A percentile compares a stretch with the other conserved stretches of the same genome.
Evolutionary conservation across 2,888 invertebrate genomes (phyloP).

Genomic region (Drosophila atroscutellata): DNA sequence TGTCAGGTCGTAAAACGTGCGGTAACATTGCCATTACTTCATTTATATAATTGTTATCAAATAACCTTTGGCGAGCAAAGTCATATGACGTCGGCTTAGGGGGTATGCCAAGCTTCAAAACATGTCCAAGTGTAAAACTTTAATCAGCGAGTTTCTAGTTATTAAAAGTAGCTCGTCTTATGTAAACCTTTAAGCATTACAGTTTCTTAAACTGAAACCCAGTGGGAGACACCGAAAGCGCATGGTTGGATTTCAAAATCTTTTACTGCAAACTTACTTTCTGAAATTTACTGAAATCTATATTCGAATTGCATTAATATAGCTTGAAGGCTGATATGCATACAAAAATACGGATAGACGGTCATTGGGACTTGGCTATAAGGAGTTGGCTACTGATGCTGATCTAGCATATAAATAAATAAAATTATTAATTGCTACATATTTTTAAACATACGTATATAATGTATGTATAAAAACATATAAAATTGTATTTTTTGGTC

Average conservation of each 20-base stretch:
- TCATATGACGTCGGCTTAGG: background rate
- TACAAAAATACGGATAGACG: background rate
- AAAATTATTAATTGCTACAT: background rate
- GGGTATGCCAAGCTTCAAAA: background rate
- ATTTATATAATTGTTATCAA: constrained; percentile 72
- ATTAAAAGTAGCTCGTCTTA: background rate
- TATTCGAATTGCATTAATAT: background rate
- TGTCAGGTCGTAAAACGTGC: constrained; percentile 79
- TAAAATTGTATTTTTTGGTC: background rate
- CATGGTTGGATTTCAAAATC: background rate
- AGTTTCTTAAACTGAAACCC: background rate
- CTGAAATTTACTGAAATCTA: background rate
- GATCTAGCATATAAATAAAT: background rate
- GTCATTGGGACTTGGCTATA: background rate
- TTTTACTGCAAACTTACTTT: background rate
- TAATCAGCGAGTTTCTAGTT: background rate
- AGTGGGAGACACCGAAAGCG: background rate
- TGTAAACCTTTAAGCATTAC: background rate
- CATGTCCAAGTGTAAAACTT: background rate
- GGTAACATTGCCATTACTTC: constrained; percentile 46
- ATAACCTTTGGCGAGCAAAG: constrained; percentile 47
- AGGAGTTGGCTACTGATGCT: background rate
- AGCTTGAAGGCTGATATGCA: background rate
- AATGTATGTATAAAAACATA: background rate
- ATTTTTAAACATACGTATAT: background rate